phyloP scores from a whole-genome alignment of 2,888 invertebrate genomes.

The Agrochola macilenta region DNA sequence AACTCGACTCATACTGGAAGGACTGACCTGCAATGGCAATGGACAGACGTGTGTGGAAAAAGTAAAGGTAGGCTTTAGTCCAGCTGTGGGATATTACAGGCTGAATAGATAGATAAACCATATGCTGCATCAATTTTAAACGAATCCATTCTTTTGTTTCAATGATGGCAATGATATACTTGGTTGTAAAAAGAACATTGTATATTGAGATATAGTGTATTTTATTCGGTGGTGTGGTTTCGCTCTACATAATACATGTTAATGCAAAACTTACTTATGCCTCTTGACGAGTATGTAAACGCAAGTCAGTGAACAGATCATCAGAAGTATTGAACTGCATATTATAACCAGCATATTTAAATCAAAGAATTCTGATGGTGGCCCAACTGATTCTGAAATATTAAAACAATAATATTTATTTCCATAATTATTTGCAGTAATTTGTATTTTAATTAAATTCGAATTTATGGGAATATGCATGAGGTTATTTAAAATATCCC shows the following conservation, averaged over 20 bases:
- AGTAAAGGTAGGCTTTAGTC: too few relatives aligned
- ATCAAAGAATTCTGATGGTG: conserved; percentile 85
- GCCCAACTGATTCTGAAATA: conserved; percentile 84
- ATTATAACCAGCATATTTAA: conserved; percentile 87
- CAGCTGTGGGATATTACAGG: too few relatives aligned
- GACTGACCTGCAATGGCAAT: too few relatives aligned
- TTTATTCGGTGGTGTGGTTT: neutral
- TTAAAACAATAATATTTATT: neutral
- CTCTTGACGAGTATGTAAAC: conserved; percentile 86
- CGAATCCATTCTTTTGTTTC: neutral
- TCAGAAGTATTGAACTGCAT: conserved; percentile 86
- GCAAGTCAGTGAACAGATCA: conserved; percentile 86
- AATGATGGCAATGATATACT: neutral
- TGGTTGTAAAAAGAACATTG: neutral
- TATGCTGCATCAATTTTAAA: neutral
- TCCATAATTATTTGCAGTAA: neutral
- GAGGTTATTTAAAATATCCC: neutral
- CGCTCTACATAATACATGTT: neutral
- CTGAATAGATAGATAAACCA: too few relatives aligned
- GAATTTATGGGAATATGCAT: too few relatives aligned
- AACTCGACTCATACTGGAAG: too few relatives aligned
- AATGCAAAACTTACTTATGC: conserved; percentile 81
- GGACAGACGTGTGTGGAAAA: too few relatives aligned
- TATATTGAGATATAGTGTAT: neutral
- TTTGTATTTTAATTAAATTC: neutral